Evolutionary conservation across 1,140 invertebrate species (phyloP).

Genomic region (Drosophila insularis): DNA sequence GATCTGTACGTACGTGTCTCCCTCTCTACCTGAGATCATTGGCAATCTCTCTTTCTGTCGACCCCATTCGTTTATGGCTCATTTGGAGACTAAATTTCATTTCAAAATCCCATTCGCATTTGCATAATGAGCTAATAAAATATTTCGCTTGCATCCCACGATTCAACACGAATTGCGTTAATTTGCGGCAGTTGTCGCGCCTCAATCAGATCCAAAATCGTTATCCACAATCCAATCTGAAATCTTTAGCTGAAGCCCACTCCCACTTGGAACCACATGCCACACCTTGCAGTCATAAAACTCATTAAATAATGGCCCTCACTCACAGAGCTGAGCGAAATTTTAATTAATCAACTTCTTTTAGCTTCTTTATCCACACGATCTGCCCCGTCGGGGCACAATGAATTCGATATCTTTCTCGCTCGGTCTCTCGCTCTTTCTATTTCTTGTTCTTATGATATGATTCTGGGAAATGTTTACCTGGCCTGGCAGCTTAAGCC

Average conservation of each 20-base stretch:
- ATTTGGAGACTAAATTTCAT: slow-evolving; percentile 34
- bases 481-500: slow-evolving; percentile 54
- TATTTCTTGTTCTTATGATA: not conserved
- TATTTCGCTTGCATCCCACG: slow-evolving; percentile 79
- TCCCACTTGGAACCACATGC: slow-evolving; percentile 51
- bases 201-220: slow-evolving; percentile 48
- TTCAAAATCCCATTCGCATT: slow-evolving; percentile 63
- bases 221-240: slow-evolving; percentile 31
- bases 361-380: slow-evolving; percentile 29
- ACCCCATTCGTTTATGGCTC: slow-evolving; percentile 41
- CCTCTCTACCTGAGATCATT: slow-evolving; percentile 33
- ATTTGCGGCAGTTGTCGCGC: slow-evolving; percentile 79
- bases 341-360: slow-evolving; percentile 72
- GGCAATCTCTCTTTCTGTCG: slow-evolving; percentile 10
- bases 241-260: slow-evolving; percentile 22
- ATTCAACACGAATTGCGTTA: slow-evolving; percentile 60
- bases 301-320: slow-evolving; percentile 77
- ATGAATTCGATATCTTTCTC: not conserved
- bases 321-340: slow-evolving; percentile 73
- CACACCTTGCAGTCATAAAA: slow-evolving; percentile 73
- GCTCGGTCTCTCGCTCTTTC: slow-evolving; percentile 15
- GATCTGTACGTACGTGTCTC: not conserved
- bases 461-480: slow-evolving; percentile 36
- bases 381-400: slow-evolving; percentile 25
- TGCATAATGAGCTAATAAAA: slow-evolving; percentile 81